A percentile compares a stretch with the other conserved stretches of the same genome.
Evolutionary conservation across 2,113 vertebrate species (phyloP).

Genomic region (Phylloscopus whistleri): DNA sequence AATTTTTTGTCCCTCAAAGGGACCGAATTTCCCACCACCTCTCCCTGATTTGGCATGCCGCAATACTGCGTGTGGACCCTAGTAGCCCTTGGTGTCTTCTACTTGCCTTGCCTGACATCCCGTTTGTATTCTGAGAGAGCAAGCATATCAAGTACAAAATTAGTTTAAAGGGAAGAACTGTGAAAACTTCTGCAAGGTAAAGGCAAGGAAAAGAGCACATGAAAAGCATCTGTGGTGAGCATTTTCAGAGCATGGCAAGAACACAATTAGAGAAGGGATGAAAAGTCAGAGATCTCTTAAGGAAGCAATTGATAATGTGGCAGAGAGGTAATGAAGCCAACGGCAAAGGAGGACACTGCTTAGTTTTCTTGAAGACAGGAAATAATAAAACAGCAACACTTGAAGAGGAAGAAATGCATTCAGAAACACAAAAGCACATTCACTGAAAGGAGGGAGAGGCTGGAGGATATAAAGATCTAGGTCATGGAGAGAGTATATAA

Average conservation of each 20-base stretch:
- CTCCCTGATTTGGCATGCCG: neutral
- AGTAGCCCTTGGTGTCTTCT: neutral
- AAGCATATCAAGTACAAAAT: neutral
- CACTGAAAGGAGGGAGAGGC: neutral
- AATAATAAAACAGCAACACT: neutral
- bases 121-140: neutral
- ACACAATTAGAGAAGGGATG: neutral
- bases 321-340: neutral
- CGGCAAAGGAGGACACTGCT: neutral
- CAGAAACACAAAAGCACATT: neutral
- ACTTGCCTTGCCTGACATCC: neutral
- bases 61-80: neutral
- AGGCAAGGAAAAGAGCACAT: neutral
- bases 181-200: neutral
- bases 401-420: neutral
- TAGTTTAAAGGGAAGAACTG: neutral
- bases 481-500: constrained; percentile 19
- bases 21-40: neutral
- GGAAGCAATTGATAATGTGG: neutral
- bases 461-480: neutral
- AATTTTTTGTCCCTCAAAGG: neutral
- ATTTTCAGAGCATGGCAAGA: neutral
- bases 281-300: constrained; percentile 3
- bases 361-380: neutral
- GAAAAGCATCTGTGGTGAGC: neutral